Percentiles rank a stretch among this genome's conserved stretches.
Evolutionary conservation across 2,113 vertebrate genomes (phyloP).

Genomic region (Genyomyrus donnyi): DNA sequence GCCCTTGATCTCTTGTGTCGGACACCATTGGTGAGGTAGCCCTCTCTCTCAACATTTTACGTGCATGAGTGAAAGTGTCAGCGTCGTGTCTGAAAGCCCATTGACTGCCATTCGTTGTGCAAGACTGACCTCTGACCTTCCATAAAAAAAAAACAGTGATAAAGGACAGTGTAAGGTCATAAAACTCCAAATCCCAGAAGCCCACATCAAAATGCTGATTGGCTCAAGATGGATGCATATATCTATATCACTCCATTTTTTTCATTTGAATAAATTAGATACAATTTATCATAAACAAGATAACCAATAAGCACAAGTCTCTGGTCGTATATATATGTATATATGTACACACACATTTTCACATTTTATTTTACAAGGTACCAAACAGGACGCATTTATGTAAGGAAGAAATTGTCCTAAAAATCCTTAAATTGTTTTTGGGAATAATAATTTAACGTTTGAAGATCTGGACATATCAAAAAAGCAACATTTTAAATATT

Average conservation of each 20-base stretch:
- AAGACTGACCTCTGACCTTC: background rate
- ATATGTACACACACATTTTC: slow-evolving; percentile 5
- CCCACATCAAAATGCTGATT: slow-evolving; percentile 56
- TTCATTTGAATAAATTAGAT: slow-evolving; percentile 49
- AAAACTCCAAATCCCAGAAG: slow-evolving; percentile 42
- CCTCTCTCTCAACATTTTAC: no score
- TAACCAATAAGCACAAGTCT: slow-evolving; percentile 71
- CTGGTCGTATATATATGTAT: slow-evolving; percentile 55
- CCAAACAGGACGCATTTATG: background rate
- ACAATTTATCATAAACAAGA: slow-evolving; percentile 52
- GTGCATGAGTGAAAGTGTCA: background rate
- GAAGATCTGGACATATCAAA: background rate
- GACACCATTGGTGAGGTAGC: background rate
- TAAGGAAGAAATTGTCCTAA: background rate
- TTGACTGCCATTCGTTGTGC: background rate
- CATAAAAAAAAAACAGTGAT: slow-evolving; percentile 46
- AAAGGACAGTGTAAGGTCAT: slow-evolving; percentile 42
- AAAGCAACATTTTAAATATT: background rate
- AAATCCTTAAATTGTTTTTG: background rate
- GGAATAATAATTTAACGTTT: background rate
- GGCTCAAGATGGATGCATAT: slow-evolving; percentile 58
- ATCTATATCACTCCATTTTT: slow-evolving; percentile 46
- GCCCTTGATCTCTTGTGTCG: background rate
- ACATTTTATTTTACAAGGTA: background rate
- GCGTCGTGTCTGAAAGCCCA: background rate